phyloP scores from a whole-genome alignment of 2,888 invertebrate species.

The Panopea generosa region DNA sequence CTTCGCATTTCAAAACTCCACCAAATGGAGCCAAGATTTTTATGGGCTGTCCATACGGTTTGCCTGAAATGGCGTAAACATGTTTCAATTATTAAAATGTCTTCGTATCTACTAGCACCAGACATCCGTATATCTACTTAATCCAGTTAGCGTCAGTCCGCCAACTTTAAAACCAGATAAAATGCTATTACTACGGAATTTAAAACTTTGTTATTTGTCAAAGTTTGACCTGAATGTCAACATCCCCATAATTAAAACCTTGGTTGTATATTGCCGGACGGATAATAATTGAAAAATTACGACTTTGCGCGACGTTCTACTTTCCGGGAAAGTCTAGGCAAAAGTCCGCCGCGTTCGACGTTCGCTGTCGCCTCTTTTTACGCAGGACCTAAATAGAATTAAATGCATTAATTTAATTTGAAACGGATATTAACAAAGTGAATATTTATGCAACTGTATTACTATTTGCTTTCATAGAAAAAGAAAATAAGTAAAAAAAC shows the following conservation, averaged over 20 bases:
- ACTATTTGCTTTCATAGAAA: too few relatives aligned
- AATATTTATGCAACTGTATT: too few relatives aligned
- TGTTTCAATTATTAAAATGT: constrained; percentile 58
- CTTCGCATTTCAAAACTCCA: not conserved
- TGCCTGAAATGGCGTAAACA: constrained; percentile 29
- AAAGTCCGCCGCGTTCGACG: too few relatives aligned
- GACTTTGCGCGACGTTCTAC: not conserved
- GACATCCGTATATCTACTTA: constrained; percentile 40
- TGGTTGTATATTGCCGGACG: too few relatives aligned
- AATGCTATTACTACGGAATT: constrained; percentile 47
- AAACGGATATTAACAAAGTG: too few relatives aligned
- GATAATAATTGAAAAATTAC: constrained; percentile 7
- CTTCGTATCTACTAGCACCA: constrained; percentile 28
- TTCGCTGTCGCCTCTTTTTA: too few relatives aligned
- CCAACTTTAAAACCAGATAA: constrained; percentile 28
- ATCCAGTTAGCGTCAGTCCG: constrained; percentile 43
- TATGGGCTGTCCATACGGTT: not conserved
- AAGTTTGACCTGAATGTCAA: constrained; percentile 31
- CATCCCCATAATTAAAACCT: constrained; percentile 35
- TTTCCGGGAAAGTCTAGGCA: too few relatives aligned
- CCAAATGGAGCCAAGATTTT: not conserved
- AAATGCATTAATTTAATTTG: too few relatives aligned
- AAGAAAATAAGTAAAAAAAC: too few relatives aligned
- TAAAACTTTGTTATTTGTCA: constrained; percentile 49
- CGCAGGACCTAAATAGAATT: too few relatives aligned